These are phyloP conservation scores for Harmothoe impar DNA, from an alignment of 2,888 invertebrate genomes.

Conservation along the genomic window DNA sequence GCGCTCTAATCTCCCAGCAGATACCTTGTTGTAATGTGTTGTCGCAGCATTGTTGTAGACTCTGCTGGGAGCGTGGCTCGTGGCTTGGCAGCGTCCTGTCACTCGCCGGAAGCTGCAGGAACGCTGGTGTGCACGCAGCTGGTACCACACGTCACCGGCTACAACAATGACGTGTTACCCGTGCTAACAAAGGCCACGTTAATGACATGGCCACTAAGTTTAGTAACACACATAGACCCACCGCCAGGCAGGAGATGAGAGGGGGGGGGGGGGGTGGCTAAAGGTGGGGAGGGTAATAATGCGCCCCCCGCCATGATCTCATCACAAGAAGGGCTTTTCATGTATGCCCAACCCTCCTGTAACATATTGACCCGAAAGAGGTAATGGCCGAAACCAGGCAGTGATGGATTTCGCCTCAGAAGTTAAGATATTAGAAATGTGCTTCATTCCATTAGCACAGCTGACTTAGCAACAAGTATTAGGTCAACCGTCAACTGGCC, in stretches of 20 bases:
- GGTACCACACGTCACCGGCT: conserved; percentile 35
- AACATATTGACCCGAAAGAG: too few relatives aligned
- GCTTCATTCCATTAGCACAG: too few relatives aligned
- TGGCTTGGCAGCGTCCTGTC: not conserved
- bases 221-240: not conserved
- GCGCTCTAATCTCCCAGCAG: too few relatives aligned
- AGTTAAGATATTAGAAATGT: too few relatives aligned
- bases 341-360: too few relatives aligned
- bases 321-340: not conserved
- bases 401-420: too few relatives aligned
- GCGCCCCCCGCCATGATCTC: not conserved
- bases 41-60: too few relatives aligned
- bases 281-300: not conserved
- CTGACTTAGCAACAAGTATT: too few relatives aligned
- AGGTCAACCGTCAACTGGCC: too few relatives aligned
- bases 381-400: too few relatives aligned
- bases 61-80: not conserved
- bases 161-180: conserved; percentile 25
- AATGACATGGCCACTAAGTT: not conserved
- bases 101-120: conserved; percentile 28
- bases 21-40: too few relatives aligned
- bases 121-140: conserved; percentile 19
- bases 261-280: not conserved
- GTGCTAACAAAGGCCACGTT: not conserved
- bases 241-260: not conserved